Evolutionary conservation across 2,888 invertebrate species (phyloP), one percentile per base, ranked within the genome.

Genomic region (Eutolmus rufibarbis): DNA sequence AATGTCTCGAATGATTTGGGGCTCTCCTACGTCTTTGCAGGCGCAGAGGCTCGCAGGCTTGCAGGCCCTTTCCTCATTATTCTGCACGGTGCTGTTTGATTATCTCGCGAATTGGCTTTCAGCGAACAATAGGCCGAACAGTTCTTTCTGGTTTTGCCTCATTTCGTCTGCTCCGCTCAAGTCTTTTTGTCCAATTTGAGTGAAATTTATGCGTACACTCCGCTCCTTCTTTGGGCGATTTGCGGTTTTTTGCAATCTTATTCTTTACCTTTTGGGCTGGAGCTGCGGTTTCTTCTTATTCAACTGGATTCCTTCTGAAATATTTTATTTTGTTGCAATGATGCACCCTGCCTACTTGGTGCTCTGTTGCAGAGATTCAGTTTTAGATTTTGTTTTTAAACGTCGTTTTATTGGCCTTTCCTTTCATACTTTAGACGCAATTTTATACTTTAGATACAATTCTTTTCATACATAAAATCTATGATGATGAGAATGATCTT

Each of bases 121-220:
- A 57, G 56, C 34, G 57, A 82, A 82, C 56, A 82, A 82, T 82
- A 51, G 82, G 14, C 23, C 28, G 66, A 82, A 37, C 31, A 82
- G n/a, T 37, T 66, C 57, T 82, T 57, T 66, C 51, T 81, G 81
- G 82, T 34, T 51, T 79, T 79, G 79, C 31, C 79, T 79, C 31
- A 79, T 79, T 79, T 79, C 31, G 46, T 51, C 51, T 79, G 46
- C 31, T n/a, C 31, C 14, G 79, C 9, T 28, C 51, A 16, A 51
- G 79, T 28, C 79, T 79, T 79, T 79, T 79, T 79, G 79, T 79
- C 79, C 79, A 79, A 79, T 79, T 79, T 79, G 31, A 79, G 79
- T 79, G 79, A 79, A 79, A 79, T 79, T 79, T 79, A 79, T 79
- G 79, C 79, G 79, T 79, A 51, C 40, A 51, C 79, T 79, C 79